Evolutionary conservation across 2,113 vertebrate species (phyloP).

Genomic region (Penelope pileata): DNA sequence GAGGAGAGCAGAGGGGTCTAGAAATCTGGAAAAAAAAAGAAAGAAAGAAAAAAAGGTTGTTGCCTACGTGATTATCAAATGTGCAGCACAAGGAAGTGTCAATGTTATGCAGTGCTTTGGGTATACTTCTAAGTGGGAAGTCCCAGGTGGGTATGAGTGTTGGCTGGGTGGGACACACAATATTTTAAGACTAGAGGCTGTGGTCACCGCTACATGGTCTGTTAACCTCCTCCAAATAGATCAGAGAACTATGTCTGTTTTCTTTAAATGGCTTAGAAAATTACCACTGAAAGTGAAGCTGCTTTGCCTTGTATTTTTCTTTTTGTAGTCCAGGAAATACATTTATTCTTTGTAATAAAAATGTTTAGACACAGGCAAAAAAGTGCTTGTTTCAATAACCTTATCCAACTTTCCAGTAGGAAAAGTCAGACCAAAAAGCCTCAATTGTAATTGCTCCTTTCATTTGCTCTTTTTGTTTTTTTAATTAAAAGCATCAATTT

Average conservation of each 20-base stretch:
- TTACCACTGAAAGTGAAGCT: background rate
- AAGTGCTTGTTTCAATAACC: constrained; percentile 7
- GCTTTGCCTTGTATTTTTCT: background rate
- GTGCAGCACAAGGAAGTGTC: background rate
- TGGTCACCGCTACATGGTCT: background rate
- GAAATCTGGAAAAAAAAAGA: background rate
- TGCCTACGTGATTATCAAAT: background rate
- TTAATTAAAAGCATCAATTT: constrained; percentile 19
- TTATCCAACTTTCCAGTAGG: constrained; percentile 41
- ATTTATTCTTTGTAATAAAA: background rate
- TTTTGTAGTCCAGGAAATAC: background rate
- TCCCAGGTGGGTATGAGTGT: background rate
- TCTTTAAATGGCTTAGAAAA: background rate
- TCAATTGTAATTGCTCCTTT: background rate
- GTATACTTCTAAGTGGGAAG: background rate
- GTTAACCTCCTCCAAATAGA: background rate
- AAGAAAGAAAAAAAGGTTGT: background rate
- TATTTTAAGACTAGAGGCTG: background rate
- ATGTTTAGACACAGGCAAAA: background rate
- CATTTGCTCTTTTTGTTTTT: background rate
- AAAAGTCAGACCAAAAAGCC: constrained; percentile 8
- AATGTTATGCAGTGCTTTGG: background rate
- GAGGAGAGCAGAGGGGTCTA: background rate
- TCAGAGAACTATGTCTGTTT: background rate
- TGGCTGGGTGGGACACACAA: background rate